Percentiles rank a stretch among this genome's conserved stretches.
These are phyloP conservation scores for Echinarachnius parma DNA, from an alignment of 53 echinoderm and acorn worm genomes.

Conservation along the genomic window DNA sequence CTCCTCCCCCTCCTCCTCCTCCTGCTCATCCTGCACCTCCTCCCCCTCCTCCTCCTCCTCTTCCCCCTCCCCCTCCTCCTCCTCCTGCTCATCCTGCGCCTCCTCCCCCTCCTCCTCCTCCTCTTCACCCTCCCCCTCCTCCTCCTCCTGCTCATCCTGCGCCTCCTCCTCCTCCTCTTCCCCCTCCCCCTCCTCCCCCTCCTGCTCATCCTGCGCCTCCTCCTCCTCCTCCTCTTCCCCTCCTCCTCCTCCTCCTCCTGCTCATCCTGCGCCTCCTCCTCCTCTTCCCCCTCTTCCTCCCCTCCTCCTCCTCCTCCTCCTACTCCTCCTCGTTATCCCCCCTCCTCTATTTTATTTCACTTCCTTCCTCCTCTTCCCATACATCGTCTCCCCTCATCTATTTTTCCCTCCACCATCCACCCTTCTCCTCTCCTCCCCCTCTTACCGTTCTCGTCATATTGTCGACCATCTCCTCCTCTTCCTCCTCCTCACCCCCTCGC, in stretches of 20 bases:
- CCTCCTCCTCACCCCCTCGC: background rate
- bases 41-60: background rate
- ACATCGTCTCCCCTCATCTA: background rate
- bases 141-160: background rate
- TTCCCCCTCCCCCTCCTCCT: background rate
- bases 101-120: no score
- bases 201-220: background rate
- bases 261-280: background rate
- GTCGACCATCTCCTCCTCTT: background rate
- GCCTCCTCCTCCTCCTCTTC: background rate
- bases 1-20: no score
- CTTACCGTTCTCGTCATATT: background rate
- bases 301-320: background rate
- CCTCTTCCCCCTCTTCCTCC: background rate
- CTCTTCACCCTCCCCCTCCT: background rate
- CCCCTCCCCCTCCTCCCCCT: background rate
- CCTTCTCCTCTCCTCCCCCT: background rate
- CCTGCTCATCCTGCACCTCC: no score
- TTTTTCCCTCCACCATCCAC: background rate
- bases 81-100: no score
- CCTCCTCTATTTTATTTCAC: background rate
- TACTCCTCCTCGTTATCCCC: background rate
- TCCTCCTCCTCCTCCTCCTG: background rate
- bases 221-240: background rate
- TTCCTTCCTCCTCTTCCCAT: background rate